Base-by-base conservation (phyloP, 2,888 invertebrate species). In the Pristionchus exspectatus region DNA sequence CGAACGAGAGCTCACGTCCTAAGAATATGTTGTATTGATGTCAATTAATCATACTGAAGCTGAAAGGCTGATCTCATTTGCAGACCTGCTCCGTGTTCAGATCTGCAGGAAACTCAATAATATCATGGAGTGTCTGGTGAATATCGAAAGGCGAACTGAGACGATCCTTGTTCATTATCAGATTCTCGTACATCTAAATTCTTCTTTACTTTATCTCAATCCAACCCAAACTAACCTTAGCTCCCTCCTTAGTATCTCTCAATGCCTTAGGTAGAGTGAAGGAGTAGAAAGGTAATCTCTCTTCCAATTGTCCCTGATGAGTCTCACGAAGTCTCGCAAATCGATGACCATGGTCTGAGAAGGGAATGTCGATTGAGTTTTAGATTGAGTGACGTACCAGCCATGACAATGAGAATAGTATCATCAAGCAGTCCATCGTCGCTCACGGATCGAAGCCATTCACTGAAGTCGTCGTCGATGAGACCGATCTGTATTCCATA, bases 281-380 rank as follows among this genome's bases (percentile, higher is more conserved):
- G 1, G 87, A 88, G 27, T 63, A 63, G 74, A 88, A 88, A 16
- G 87, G 87, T n/a, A 88, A 54, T 54, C 87, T 30, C 38, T 88
- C 87, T 33, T 88, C 87, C 54, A 88, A 44, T 56, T 88, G 87
- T 21, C 90, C 90, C n/a, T 90, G 90, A 56, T 90, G 87, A 16
- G 90, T 90, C 54, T 89, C 66, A 7, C 90, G 21, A 3, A 90
- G 81, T n/a, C 74, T 59, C 16, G 89, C 85, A 56, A 89, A 89
- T 24, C 89, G 85, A 85, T 89, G 89, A 12, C 89, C 89, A 38
- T 89, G 89, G 30, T 89, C 89, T 10, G 97, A 97, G 97, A 98
- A 98, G 5, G 98, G 95, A 89, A 98, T 96, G 0, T 98, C 95
- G 91, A 98, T 95, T 0, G 98, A 97, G 92, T 97, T 96, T 91